These are phyloP conservation scores for Junonia oenone DNA, from an alignment of 2,888 invertebrate genomes.

Conservation along the genomic window DNA sequence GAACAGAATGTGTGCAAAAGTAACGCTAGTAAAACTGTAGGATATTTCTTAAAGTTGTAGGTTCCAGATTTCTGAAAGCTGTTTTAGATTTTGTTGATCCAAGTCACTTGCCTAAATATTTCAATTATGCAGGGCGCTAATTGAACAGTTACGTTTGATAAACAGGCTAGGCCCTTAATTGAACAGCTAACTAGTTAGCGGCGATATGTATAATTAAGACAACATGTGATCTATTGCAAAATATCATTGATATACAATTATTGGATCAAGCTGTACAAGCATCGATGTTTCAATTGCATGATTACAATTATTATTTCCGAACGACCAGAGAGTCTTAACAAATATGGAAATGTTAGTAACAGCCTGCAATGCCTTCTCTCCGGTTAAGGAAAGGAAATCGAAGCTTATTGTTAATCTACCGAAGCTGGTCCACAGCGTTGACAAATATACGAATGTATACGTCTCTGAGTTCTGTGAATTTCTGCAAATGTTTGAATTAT, in stretches of 20 bases:
- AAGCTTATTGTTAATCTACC: neutral
- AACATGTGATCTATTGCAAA: neutral
- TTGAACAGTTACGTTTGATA: too few relatives aligned
- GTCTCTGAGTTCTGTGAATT: too few relatives aligned
- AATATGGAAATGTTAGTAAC: neutral
- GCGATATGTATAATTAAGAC: neutral
- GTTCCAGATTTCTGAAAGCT: too few relatives aligned
- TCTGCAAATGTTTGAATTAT: neutral
- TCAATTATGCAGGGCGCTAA: too few relatives aligned
- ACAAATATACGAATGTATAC: too few relatives aligned
- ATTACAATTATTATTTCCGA: neutral
- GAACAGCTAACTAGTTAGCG: too few relatives aligned
- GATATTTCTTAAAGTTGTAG: too few relatives aligned
- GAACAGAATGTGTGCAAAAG: too few relatives aligned
- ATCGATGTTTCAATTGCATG: neutral
- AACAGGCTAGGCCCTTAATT: too few relatives aligned
- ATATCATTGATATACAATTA: neutral
- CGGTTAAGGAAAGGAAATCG: neutral
- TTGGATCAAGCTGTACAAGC: neutral
- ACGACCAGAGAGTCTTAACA: neutral
- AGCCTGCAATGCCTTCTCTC: neutral
- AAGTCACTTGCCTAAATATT: too few relatives aligned
- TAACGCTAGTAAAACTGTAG: too few relatives aligned
- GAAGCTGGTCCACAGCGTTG: neutral
- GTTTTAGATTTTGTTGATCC: too few relatives aligned